phyloP scores from a whole-genome alignment of 2,113 vertebrate genomes.

The Hyla sarda region DNA sequence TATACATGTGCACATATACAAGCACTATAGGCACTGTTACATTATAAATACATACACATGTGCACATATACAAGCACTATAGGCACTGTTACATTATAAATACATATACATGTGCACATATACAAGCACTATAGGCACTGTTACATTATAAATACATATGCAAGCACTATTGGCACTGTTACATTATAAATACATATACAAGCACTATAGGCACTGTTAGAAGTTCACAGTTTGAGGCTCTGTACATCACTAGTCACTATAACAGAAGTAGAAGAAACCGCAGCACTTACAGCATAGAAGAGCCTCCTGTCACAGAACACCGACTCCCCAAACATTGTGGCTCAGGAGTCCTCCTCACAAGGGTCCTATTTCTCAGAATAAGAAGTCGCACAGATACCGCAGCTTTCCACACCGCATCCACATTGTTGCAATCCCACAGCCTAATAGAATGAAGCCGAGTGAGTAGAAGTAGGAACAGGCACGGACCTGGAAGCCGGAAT shows the following conservation, averaged over 20 bases:
- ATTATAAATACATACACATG: too few relatives aligned
- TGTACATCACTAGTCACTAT: background rate
- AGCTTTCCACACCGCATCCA: background rate
- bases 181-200: too few relatives aligned
- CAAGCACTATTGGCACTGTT: too few relatives aligned
- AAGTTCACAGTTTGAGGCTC: background rate
- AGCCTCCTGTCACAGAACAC: constrained; percentile 77
- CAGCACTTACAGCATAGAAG: constrained; percentile 78
- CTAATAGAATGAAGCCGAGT: background rate
- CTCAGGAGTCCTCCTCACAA: background rate
- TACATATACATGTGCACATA: too few relatives aligned
- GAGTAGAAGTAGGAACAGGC: background rate
- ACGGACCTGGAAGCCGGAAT: background rate
- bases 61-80: too few relatives aligned
- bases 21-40: too few relatives aligned
- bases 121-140: too few relatives aligned
- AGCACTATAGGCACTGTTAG: too few relatives aligned
- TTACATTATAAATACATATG: too few relatives aligned
- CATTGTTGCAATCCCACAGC: constrained; percentile 42
- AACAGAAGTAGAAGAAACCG: background rate
- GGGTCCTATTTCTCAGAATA: background rate
- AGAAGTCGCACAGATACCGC: background rate
- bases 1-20: too few relatives aligned
- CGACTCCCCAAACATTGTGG: constrained; percentile 77
- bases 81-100: too few relatives aligned